These are phyloP conservation scores for Arvicanthis niloticus DNA, from an alignment of 2,113 vertebrate genomes.

Conservation along the genomic window DNA sequence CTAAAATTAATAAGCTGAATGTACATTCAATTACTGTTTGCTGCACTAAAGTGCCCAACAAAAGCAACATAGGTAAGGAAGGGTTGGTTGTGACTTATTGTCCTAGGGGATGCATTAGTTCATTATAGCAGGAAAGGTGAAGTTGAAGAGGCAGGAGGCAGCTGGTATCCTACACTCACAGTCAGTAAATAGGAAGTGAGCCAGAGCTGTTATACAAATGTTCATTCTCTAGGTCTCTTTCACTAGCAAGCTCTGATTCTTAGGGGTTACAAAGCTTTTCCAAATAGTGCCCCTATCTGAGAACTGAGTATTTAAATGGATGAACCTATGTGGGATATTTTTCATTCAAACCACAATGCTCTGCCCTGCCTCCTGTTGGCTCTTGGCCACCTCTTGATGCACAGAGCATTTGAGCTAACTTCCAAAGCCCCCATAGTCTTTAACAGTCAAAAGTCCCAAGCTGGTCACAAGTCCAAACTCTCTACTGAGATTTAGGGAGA, in stretches of 20 bases:
- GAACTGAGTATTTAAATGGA: background rate
- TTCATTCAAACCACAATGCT: background rate
- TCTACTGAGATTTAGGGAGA: background rate
- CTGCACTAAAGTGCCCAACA: background rate
- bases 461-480: background rate
- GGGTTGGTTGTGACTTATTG: background rate
- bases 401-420: background rate
- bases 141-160: background rate
- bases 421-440: background rate
- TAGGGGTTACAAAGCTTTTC: background rate
- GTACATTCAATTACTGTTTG: background rate
- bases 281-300: background rate
- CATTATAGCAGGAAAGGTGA: background rate
- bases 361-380: background rate
- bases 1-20: background rate
- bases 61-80: background rate
- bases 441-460: background rate
- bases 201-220: background rate
- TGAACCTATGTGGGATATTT: background rate
- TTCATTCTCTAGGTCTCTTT: background rate
- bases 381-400: background rate
- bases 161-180: too few species aligned
- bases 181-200: background rate
- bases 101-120: too few species aligned
- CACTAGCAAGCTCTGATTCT: background rate